Percentiles rank a stretch among this genome's conserved stretches.
These are phyloP conservation scores for Ibycter americanus DNA, from an alignment of 2,797 vertebrate genomes.

Conservation along the genomic window DNA sequence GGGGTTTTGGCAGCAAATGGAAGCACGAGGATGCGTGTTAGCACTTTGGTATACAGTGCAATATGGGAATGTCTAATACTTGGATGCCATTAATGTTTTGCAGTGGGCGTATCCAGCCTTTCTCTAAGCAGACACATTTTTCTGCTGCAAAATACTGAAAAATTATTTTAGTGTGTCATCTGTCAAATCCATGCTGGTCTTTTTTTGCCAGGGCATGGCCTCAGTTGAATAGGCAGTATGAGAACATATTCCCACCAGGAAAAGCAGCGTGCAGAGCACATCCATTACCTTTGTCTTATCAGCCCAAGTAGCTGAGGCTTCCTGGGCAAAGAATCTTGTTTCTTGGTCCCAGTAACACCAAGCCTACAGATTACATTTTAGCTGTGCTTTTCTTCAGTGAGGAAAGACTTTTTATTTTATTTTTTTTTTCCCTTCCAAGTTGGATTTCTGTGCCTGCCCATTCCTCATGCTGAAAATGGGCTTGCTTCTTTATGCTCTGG, in stretches of 20 bases:
- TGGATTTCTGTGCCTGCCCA: slow-evolving; percentile 1
- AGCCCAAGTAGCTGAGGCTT: not conserved
- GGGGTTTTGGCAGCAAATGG: not conserved
- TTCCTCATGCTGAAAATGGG: not conserved
- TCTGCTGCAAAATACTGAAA: not conserved
- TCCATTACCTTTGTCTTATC: not conserved
- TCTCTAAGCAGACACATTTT: not conserved
- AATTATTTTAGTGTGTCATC: not conserved
- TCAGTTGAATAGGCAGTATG: not conserved
- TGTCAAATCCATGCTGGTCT: not conserved
- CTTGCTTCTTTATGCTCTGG: slow-evolving; percentile 26
- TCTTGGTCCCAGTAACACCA: not conserved
- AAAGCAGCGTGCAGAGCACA: not conserved
- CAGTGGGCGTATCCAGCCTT: not conserved
- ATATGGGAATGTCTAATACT: slow-evolving; percentile 1
- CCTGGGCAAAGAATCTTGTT: not conserved
- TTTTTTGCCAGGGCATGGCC: not conserved
- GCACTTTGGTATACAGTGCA: not conserved
- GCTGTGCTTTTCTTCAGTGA: not conserved
- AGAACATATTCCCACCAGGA: not conserved
- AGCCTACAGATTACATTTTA: not conserved
- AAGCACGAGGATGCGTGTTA: not conserved
- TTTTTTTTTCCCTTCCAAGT: not conserved
- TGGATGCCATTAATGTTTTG: not conserved
- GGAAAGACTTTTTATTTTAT: not conserved